These are phyloP conservation scores for Pangasianodon gigas DNA, from an alignment of 2,113 vertebrate species.

Conservation along the genomic window DNA sequence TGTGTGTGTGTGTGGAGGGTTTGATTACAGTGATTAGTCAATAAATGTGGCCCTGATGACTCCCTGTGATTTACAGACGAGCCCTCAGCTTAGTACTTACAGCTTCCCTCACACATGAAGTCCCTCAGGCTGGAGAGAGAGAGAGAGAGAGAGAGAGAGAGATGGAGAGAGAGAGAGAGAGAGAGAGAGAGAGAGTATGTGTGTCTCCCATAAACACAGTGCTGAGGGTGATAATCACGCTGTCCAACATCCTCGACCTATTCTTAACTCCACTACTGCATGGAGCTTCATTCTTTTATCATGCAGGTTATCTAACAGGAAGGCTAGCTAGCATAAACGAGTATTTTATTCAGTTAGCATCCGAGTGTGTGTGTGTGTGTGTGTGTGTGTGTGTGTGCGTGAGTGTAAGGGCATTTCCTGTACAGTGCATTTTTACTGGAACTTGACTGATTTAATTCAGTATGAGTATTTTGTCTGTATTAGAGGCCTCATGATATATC, in stretches of 20 bases:
- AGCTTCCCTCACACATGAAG: slow-evolving; percentile 18
- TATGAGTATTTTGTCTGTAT: neutral
- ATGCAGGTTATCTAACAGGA: neutral
- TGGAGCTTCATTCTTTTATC: neutral
- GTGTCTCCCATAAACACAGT: slow-evolving; percentile 48
- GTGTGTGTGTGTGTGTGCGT: neutral
- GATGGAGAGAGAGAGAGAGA: neutral
- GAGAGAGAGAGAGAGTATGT: neutral
- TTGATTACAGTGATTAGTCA: slow-evolving; percentile 64
- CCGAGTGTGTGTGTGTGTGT: neutral
- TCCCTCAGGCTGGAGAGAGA: neutral
- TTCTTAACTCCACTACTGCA: slow-evolving; percentile 39
- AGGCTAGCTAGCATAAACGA: neutral
- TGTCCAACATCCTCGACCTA: slow-evolving; percentile 46
- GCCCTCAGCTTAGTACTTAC: slow-evolving; percentile 45
- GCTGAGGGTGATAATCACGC: slow-evolving; percentile 38
- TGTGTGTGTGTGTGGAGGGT: slow-evolving; percentile 22
- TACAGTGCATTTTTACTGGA: neutral
- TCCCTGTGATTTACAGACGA: slow-evolving; percentile 50
- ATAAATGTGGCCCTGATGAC: slow-evolving; percentile 53
- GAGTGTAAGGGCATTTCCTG: neutral
- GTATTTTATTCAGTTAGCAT: neutral
- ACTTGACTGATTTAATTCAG: neutral
- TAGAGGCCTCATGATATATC: neutral
- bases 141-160: neutral